Base-by-base conservation (phyloP, 2,113 vertebrate genomes). In the Gymnorhina tibicen region DNA sequence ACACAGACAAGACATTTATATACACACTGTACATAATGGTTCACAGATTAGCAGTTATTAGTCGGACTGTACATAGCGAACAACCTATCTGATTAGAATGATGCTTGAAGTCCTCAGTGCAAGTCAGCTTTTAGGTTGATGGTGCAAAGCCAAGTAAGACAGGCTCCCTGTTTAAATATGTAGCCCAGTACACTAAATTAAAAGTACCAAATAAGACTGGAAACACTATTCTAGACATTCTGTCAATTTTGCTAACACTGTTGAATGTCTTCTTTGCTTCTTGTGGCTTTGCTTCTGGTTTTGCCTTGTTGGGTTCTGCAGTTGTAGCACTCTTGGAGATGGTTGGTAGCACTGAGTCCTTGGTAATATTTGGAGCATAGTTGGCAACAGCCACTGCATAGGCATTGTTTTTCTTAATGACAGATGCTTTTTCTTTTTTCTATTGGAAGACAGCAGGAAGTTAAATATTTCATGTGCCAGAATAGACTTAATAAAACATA, bases 221-320 rank as follows among this genome's bases (percentile, higher is more conserved):
- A 96, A 99, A 99, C 95, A 99, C 98, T 98, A 99, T 99, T 97
- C 99, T 98, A 93, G 99, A 99, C 98, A 99, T 99, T 98, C 99
- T 98, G 98, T 99, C 99, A 88, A 99, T 99, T 98, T 99, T 99
- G 98, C 99, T 99, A 74, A 99, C 99, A 24, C 99, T 99, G 98
- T 99, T 99, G 98, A 99, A 99, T 24, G 99, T 99, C 98, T 99
- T 99, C 98, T 99, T 99, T 94, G 97, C 98, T 76, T 99, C 99
- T 1, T 98, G 98, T 37, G 98, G 98, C 95, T 99, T 99, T 2
- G 98, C 98, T 37, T 99, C 99, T 2, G 98, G 98, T 96, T 98
- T 99, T 97, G 98, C 97, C 95, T 99, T 99, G 98, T 98, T 98
- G 50, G 98, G 97, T 66, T 99, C 99, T 22, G 96, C 87, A 1